A percentile compares a stretch with the other conserved stretches of the same genome.
Conservation (phyloP, 2,888 invertebrate genomes). For the Anagyrus pseudococci region DNA sequence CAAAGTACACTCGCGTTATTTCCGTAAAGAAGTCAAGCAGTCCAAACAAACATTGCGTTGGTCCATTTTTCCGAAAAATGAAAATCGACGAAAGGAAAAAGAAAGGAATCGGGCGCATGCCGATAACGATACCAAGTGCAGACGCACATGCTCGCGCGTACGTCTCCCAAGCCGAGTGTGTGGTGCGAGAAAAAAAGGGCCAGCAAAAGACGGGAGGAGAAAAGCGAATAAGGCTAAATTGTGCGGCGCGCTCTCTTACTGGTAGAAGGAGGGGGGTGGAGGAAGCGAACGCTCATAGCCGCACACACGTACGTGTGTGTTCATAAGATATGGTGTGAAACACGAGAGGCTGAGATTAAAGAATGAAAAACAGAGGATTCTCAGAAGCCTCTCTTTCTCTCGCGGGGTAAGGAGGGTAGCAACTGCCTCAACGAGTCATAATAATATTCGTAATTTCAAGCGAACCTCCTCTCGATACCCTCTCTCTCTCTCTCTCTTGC, state of each 20-base stretch:
- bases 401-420: slow-evolving; percentile 8
- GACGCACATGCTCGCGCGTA: background rate
- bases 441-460: slow-evolving; percentile 60
- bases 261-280: background rate
- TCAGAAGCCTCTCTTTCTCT: too few species aligned
- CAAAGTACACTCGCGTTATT: too few species aligned
- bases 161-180: background rate
- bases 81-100: slow-evolving; percentile 20
- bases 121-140: slow-evolving; percentile 23
- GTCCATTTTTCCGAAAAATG: too few species aligned
- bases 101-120: slow-evolving; percentile 20
- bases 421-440: slow-evolving; percentile 34
- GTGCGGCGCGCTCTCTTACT: too few species aligned
- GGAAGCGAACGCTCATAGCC: background rate
- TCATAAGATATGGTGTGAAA: slow-evolving; percentile 58
- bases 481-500: background rate
- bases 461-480: slow-evolving; percentile 22
- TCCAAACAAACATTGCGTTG: too few species aligned
- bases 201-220: background rate
- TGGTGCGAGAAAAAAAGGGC: background rate
- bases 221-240: slow-evolving; percentile 10
- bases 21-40: too few species aligned
- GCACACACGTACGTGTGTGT: slow-evolving; percentile 30
- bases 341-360: slow-evolving; percentile 61
- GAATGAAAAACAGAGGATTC: slow-evolving; percentile 61